Conservation (phyloP, 2,888 invertebrate genomes). For the Steinernema hermaphroditum region DNA sequence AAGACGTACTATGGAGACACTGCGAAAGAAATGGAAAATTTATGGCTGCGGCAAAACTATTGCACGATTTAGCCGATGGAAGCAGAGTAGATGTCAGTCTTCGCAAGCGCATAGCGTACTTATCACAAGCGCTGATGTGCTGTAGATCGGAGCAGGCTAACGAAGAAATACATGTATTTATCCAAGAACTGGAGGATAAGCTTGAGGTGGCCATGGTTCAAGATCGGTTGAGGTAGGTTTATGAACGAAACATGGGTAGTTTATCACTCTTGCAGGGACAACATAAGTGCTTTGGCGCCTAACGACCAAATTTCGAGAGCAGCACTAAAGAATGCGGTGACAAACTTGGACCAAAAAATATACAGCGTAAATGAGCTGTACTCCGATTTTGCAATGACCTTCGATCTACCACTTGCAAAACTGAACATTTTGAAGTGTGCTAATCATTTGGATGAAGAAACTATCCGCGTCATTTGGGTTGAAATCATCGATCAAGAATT, state of each 20-base stretch:
- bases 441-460: slow-evolving; percentile 82
- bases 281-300: background rate
- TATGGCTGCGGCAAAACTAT: slow-evolving; percentile 85
- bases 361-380: slow-evolving; percentile 41
- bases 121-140: slow-evolving; percentile 91
- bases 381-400: slow-evolving; percentile 44
- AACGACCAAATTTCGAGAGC: slow-evolving; percentile 28
- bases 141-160: slow-evolving; percentile 76
- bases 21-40: slow-evolving; percentile 90
- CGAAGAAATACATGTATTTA: slow-evolving; percentile 74
- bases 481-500: slow-evolving; percentile 74
- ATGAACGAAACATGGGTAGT: background rate
- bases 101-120: slow-evolving; percentile 82
- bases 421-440: slow-evolving; percentile 91
- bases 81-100: slow-evolving; percentile 77
- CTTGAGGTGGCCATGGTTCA: slow-evolving; percentile 85
- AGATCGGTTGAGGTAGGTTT: slow-evolving; percentile 48
- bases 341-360: slow-evolving; percentile 36
- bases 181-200: slow-evolving; percentile 88
- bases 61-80: slow-evolving; percentile 80
- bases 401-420: slow-evolving; percentile 76
- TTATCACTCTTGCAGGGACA: slow-evolving; percentile 14
- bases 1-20: slow-evolving; percentile 91
- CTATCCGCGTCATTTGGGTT: slow-evolving; percentile 89
- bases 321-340: slow-evolving; percentile 32